A percentile compares a stretch with the other conserved stretches of the same genome.
Conservation (phyloP, 2,797 vertebrate species). For the Melopsittacus undulatus region DNA sequence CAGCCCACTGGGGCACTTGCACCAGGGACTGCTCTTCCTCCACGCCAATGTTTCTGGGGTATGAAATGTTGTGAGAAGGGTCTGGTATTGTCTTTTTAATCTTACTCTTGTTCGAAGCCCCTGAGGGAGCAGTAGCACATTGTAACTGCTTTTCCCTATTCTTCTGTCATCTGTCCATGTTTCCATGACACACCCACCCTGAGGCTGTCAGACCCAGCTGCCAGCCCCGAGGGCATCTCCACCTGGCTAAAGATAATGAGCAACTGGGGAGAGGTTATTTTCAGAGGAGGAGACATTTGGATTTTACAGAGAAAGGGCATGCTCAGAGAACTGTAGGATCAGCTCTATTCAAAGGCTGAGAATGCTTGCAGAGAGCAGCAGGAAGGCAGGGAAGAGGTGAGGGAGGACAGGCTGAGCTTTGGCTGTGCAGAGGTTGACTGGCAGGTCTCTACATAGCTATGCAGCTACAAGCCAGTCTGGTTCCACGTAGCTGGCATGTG, state of each 20-base stretch:
- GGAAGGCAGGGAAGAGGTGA: neutral
- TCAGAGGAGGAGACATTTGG: neutral
- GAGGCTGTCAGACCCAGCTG: conserved; percentile 15
- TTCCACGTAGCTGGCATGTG: accelerated
- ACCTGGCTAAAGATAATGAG: neutral
- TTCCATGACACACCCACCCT: neutral
- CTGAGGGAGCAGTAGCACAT: neutral
- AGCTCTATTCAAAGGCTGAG: neutral
- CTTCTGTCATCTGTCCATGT: neutral
- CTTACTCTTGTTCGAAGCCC: neutral
- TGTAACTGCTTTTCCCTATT: neutral
- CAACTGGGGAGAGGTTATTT: neutral
- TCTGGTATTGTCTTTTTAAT: neutral
- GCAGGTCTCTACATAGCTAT: neutral
- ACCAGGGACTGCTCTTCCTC: neutral
- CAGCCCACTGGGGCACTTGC: neutral
- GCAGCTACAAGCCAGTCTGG: neutral
- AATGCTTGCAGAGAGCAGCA: neutral
- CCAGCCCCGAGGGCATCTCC: neutral
- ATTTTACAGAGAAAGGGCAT: neutral
- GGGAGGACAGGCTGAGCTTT: neutral
- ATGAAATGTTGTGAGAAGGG: neutral
- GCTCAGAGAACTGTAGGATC: neutral
- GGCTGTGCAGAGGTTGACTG: neutral
- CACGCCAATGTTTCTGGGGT: neutral